A percentile compares a stretch with the other conserved stretches of the same genome.
phyloP scores from a whole-genome alignment of 2,797 vertebrate species.

The Arctocebus calabarensis region DNA sequence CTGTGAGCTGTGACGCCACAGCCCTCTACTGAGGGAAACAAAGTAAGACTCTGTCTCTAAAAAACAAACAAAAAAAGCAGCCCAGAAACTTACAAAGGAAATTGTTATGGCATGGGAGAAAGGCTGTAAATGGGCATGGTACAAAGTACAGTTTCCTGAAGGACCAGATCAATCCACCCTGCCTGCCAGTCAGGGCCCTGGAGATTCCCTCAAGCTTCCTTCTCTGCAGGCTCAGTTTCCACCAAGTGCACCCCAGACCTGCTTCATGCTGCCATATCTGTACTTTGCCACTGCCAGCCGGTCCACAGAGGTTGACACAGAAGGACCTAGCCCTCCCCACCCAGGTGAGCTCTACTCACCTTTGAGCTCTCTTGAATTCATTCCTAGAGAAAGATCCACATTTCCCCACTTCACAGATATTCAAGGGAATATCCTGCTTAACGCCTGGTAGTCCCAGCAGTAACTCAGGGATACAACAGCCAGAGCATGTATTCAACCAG shows the following conservation, averaged over 20 bases:
- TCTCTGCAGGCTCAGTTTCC: neutral
- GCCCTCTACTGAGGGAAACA: too few species aligned
- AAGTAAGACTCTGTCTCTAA: too few species aligned
- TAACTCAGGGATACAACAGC: neutral
- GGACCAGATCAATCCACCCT: neutral
- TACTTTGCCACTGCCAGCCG: neutral
- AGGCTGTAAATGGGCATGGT: too few species aligned
- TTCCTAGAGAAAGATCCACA: neutral
- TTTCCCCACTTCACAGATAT: fast-evolving
- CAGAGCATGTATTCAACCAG: neutral
- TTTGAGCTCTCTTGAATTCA: neutral
- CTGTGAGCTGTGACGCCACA: too few species aligned
- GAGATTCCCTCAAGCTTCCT: fast-evolving
- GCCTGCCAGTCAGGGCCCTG: neutral
- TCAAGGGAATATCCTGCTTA: neutral
- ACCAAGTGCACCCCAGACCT: neutral
- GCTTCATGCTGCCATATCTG: fast-evolving
- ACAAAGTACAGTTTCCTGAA: neutral
- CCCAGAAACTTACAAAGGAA: neutral
- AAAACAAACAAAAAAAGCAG: neutral
- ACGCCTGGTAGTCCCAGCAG: fast-evolving
- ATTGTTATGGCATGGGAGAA: neutral
- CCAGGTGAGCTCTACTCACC: neutral
- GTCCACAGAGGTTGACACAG: neutral
- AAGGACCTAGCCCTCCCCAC: neutral